phyloP scores from a whole-genome alignment of 2,888 invertebrate genomes.

The Steinernema scapterisci region DNA sequence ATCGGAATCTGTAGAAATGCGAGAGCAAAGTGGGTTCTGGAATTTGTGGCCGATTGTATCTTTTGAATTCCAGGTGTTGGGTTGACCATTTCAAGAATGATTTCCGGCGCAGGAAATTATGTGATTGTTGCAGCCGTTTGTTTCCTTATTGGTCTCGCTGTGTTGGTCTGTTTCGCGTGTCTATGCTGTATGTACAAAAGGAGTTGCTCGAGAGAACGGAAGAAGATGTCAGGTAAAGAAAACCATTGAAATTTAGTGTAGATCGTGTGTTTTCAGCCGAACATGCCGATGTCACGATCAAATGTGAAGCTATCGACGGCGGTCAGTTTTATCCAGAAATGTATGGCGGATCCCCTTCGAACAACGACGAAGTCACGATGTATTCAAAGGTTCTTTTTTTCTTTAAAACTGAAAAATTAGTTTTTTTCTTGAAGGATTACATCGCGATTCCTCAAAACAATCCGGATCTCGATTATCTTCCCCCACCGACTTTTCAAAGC shows the following conservation, averaged over 20 bases:
- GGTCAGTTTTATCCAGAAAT: slow-evolving; percentile 61
- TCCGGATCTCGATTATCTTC: slow-evolving; percentile 65
- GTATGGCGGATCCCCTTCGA: slow-evolving; percentile 51
- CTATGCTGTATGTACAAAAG: background rate
- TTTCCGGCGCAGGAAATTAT: background rate
- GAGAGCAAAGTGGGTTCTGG: background rate
- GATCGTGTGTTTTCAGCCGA: slow-evolving; percentile 46
- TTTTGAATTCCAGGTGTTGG: background rate
- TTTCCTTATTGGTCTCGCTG: background rate
- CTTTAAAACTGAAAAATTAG: background rate
- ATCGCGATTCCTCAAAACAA: slow-evolving; percentile 66
- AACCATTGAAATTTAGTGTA: background rate
- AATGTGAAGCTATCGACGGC: slow-evolving; percentile 64
- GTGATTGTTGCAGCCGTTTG: background rate
- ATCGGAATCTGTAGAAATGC: slow-evolving; percentile 37
- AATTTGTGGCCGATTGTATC: background rate
- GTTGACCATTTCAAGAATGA: background rate
- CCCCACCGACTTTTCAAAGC: slow-evolving; percentile 41
- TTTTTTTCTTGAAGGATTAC: slow-evolving; percentile 57
- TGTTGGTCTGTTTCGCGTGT: background rate
- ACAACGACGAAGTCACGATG: slow-evolving; percentile 29
- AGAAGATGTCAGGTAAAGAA: slow-evolving; percentile 7
- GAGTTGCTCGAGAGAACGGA: background rate
- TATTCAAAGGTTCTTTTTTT: slow-evolving; percentile 47
- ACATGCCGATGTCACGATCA: slow-evolving; percentile 64